Base-by-base conservation (phyloP, 2,888 invertebrate species). In the Esperia sulphurella region DNA sequence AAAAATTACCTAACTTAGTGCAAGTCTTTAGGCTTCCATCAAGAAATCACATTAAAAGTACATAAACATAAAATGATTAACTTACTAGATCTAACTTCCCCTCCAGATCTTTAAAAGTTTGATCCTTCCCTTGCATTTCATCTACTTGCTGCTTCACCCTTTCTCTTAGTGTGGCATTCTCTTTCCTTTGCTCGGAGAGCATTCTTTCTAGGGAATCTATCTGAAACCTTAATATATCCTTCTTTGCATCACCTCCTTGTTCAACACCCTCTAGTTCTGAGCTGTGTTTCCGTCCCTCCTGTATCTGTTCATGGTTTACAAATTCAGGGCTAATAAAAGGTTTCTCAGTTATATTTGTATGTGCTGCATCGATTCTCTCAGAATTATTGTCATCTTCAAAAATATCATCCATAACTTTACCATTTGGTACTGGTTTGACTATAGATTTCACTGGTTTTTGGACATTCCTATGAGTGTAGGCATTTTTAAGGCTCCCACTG, bases 81-180 rank as follows among this genome's bases (percentile, higher is more conserved):
- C 76, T 71, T 65, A 91, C 91, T 75, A 75, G 57, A 58, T 91
- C 91, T 40, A 91, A 63, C 68, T 90, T 91, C n/a, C 55, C 54
- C 56, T 91, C 91, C 30, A 91, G 61, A 8, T 91, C 91, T 53
- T 85, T 90, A 14, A 81, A 84, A 0, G 61, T 73, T 5, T 73
- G 68, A 49, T 90, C 89, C 54, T 79, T 90, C 12, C 76, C 75
- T 14, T 78, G 74, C 9, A 84, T 28, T 35, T 87, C 83, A 49
- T 88, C 83, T 0, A 70, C 59, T 14, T 87, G 86, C 46, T 79
- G 81, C 49, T 82, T 87, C 0, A 83, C 65, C 51, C 72, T 65
- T 4, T 85, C 85, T 45, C 75, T 70, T 8, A 90, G 51, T 0
- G 65, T 58, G 0, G 59, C 51, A 50, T 86, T 83, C 54, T 90